Evolutionary conservation across 2,888 invertebrate species (phyloP), one percentile per base, ranked within the genome.

Genomic region (Agrypnus murinus): DNA sequence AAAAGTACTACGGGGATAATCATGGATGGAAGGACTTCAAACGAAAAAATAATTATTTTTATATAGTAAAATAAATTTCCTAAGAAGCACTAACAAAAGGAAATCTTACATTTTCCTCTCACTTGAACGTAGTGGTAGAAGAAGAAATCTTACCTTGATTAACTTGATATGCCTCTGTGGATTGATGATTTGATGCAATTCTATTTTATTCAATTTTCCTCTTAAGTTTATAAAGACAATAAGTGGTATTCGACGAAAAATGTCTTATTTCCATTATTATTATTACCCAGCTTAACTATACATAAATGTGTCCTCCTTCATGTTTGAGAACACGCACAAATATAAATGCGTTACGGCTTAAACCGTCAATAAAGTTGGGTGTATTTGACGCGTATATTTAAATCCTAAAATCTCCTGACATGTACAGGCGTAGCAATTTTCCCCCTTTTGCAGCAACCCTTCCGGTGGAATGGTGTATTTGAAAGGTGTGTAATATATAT

Each of bases 341-440:
- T 50, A 50, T 50, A 50, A 50, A 50, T 50, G 32, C 4, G 31
- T 31, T 25, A 32, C 50, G 50, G 50, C 25, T 50, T 25, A 31
- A 50, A 32, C 50, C 25, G 50, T 50, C 50, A 50, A 50, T 50
- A 12, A 10, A 50, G 50, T 31, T 50, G 50, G 31, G 31, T 50
- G 50, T 50, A 32, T 32, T 50, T 50, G 50, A 50, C 50, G 19
- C 50, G 50, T 19, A 25, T 5, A 50, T 50, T 50, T 50, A 50
- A 50, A 50, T 50, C 31, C 31, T 10, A 6, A 50, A 31, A 50
- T 50, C 50, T 50, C 50, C 50, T 50, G 50, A 50, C 50, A 50
- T n/a, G 31, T 19, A 12, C 50, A 50, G 50, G 7, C 31, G 50
- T 50, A 32, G 50, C 19, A 50, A 50, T 50, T 50, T 45, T 50